A percentile compares a stretch with the other conserved stretches of the same genome.
Evolutionary conservation across 1,140 invertebrate species (phyloP).

Genomic region (Kradibia gibbosae): DNA sequence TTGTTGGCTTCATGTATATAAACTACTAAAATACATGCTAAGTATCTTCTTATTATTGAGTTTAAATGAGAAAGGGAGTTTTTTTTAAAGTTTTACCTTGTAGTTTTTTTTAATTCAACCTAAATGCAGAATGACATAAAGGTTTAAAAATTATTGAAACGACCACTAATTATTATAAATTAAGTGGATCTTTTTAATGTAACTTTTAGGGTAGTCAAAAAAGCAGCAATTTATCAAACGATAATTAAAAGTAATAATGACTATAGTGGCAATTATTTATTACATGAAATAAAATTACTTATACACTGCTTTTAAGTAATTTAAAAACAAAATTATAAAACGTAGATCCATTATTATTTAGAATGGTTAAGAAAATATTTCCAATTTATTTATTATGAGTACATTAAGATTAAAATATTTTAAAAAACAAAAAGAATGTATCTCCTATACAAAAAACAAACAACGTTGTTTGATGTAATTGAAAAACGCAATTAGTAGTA

Average conservation of each 20-base stretch:
- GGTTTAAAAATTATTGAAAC: conserved; percentile 44
- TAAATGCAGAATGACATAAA: background rate
- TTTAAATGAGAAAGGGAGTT: conserved; percentile 10
- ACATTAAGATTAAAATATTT: no score
- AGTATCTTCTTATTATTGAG: conserved; percentile 47
- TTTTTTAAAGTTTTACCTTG: conserved; percentile 30
- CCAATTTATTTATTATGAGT: background rate
- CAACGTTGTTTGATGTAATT: background rate
- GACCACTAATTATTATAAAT: background rate
- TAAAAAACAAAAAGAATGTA: background rate
- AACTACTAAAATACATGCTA: conserved; percentile 21
- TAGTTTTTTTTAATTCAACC: conserved; percentile 27
- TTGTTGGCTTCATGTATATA: conserved; percentile 8
- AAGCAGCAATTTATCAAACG: background rate
- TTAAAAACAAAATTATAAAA: no score
- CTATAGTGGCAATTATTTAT: conserved; percentile 7
- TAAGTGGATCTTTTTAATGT: background rate
- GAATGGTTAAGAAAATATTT: background rate
- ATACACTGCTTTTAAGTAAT: no score
- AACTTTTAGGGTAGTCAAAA: conserved; percentile 26
- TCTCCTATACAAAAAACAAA: background rate
- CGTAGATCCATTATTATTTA: no score
- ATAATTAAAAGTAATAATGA: conserved; percentile 11
- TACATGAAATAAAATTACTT: no score
- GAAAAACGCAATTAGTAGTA: no score